phyloP scores from a whole-genome alignment of 92 coral and sea anemone genomes.

The Blastomussa wellsi region DNA sequence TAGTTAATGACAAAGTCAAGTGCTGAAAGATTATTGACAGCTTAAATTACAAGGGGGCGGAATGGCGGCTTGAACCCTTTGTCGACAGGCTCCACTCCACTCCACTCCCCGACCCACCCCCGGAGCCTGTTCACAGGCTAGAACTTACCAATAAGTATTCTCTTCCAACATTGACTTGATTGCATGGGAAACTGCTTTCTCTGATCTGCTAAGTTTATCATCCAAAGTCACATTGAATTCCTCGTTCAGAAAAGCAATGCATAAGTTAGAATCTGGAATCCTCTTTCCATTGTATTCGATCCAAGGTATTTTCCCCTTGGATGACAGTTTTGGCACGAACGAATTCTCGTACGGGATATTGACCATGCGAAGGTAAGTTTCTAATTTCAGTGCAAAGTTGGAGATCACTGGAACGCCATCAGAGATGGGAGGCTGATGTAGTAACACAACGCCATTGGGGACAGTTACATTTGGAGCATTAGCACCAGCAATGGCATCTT shows the following conservation, averaged over 20 bases:
- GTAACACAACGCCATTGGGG: slow-evolving; percentile 60
- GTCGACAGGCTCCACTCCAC: too few relatives aligned
- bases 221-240: slow-evolving; percentile 70
- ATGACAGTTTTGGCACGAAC: slow-evolving; percentile 48
- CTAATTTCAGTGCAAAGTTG: slow-evolving; percentile 68
- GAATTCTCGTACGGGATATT: slow-evolving; percentile 69
- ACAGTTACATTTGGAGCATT: slow-evolving; percentile 46
- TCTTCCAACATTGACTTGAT: slow-evolving; percentile 69
- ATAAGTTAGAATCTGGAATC: slow-evolving; percentile 77
- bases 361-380: slow-evolving; percentile 68
- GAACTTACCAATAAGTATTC: slow-evolving; percentile 68
- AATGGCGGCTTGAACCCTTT: too few relatives aligned
- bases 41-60: too few relatives aligned
- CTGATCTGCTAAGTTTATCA: slow-evolving; percentile 45
- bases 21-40: too few relatives aligned
- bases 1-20: too few relatives aligned
- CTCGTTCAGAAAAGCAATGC: slow-evolving; percentile 67
- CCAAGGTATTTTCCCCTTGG: slow-evolving; percentile 78
- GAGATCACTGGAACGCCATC: slow-evolving; percentile 64
- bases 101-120: too few relatives aligned
- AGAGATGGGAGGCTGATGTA: slow-evolving; percentile 63
- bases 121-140: too few relatives aligned
- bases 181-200: slow-evolving; percentile 62
- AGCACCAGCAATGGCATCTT: slow-evolving; percentile 23
- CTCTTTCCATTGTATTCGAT: slow-evolving; percentile 65